Evolutionary conservation across 1,140 invertebrate genomes (phyloP).

Genomic region (Cepaea nemoralis): DNA sequence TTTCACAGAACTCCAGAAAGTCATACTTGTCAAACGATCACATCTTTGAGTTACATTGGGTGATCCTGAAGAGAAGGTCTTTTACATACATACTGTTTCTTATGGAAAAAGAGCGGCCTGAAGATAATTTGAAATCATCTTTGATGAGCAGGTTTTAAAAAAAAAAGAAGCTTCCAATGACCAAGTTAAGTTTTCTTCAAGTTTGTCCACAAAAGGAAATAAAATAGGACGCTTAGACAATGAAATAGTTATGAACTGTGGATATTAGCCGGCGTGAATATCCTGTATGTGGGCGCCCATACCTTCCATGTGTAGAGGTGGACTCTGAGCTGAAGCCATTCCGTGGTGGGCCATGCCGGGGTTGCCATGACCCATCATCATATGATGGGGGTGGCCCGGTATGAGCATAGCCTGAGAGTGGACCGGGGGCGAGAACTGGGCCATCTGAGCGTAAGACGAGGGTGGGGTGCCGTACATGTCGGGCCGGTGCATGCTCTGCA

Average conservation of each 20-base stretch:
- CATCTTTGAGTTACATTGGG: no score
- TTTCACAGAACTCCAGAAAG: no score
- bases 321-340: slow-evolving; percentile 71
- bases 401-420: slow-evolving; percentile 75
- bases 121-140: not conserved
- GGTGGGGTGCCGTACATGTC: slow-evolving; percentile 72
- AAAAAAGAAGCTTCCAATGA: not conserved
- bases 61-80: no score
- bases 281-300: slow-evolving; percentile 74
- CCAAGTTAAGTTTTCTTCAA: not conserved
- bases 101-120: not conserved
- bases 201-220: not conserved
- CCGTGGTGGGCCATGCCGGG: slow-evolving; percentile 71
- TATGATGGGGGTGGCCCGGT: slow-evolving; percentile 74
- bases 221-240: not conserved
- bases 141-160: not conserved
- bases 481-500: slow-evolving; percentile 69
- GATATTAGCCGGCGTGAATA: slow-evolving; percentile 73
- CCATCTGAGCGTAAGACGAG: slow-evolving; percentile 72
- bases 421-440: slow-evolving; percentile 73
- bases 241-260: not conserved
- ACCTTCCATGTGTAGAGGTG: slow-evolving; percentile 72
- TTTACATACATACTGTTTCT: not conserved
- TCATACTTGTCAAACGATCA: no score
- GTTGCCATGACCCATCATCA: slow-evolving; percentile 72